Base-by-base conservation (phyloP, 2,888 invertebrate species). In the Drosophila niveifrons region DNA sequence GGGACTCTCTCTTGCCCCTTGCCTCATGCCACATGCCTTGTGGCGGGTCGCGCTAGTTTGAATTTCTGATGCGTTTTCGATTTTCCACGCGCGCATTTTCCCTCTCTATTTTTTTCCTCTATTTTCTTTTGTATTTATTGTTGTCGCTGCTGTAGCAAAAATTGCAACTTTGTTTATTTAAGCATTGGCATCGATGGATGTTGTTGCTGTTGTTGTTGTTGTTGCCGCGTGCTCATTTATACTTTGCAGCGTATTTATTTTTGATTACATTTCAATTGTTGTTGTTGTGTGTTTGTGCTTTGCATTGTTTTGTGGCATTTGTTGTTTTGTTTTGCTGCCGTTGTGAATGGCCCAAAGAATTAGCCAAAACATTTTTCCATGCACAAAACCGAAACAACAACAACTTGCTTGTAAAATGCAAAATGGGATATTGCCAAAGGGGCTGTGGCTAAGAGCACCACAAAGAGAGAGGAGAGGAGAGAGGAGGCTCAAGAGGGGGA, bases 21-120 rank as follows among this genome's bases (percentile, higher is more conserved):
- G 36, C n/a, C 17, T 10, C 23, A 8, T 39, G 52, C 6, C 52
- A 28, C 36, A 10, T 31, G 15, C 1, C n/a, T 9, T 48, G 44
- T n/a, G 46, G 3, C 13, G 39, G 39, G 39, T 41, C 41, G 39
- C 17, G n/a, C 13, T 29, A 46, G 59, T 67, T 88, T 83, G 86
- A 85, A 88, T 85, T 82, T 83, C 68, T 75, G 86, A 82, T 88
- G 80, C 80, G 65, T 85, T 85, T 83, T 88, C 86, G 73, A 83
- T 88, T 88, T 85, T 74, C 66, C 67, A 52, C 56, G 53, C 66
- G 69, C 71, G 58, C 41, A 43, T 47, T 66, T 67, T 61, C 34
- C 47, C 47, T 28, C 57, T 10, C 56, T 28, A 13, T 31, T 57
- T 47, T 47, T 50, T 47, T n/a, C 64, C 62, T 61, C 46, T 70